Evolutionary conservation across 2,797 vertebrate genomes (phyloP), one percentile per base, ranked within the genome.

Genomic region (Limosa lapponica): DNA sequence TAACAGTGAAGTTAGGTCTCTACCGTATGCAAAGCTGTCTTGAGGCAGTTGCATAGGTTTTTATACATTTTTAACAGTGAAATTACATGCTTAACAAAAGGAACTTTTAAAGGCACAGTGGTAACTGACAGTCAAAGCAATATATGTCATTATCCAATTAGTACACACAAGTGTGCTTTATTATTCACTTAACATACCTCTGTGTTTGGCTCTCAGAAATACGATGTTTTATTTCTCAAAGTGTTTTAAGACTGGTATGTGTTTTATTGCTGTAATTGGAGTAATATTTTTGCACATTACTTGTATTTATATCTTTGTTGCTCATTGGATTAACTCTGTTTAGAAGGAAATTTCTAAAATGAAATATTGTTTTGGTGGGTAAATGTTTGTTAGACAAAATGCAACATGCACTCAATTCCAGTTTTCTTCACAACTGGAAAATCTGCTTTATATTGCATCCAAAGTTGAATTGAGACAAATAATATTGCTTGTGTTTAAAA

Each of bases 81-180:
- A 97, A 97, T 96, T 96, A 96, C 78, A 84, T 55, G 97, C 96
- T 97, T 96, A 91, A 97, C 95, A 97, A 96, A 97, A 94, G 95
- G 95, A 97, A 98, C 97, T 97, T 98, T 92, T 94, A 93, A 93
- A 97, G 92, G 96, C 97, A 54, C 97, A 91, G 97, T 87, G 93
- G 96, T 96, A 95, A 96, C 94, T 96, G 97, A 97, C 98, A 96
- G 96, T 91, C 90, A 97, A 89, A 89, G 94, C 93, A 95, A 96
- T 96, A 88, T 95, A 85, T 96, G 97, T 96, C 96, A 97, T 98
- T 98, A 98, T 97, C 97, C 97, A 98, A 97, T 98, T 98, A 98
- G 96, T 96, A 95, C 83, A 91, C 92, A 83, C 57, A 88, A 96
- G 90, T 74, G 77, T 96, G 72, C 89, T 96, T 89, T 95, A 74